phyloP scores from a whole-genome alignment of 2,888 invertebrate species.

The Parasteatoda lunata region DNA sequence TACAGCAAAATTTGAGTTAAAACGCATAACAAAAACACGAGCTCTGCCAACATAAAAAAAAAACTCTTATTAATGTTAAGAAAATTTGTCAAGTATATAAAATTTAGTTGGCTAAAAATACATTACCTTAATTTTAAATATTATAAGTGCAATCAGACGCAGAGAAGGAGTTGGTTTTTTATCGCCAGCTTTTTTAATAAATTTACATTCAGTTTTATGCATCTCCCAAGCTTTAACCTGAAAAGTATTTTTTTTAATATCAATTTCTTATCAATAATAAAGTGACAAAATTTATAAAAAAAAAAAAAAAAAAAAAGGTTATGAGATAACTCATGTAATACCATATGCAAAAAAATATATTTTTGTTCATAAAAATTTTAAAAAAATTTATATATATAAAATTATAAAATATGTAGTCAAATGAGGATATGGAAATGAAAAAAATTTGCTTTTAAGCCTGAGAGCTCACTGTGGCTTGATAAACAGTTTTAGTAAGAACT shows the following conservation, averaged over 20 bases:
- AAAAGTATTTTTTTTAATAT: conserved; percentile 1
- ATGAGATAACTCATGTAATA: not conserved
- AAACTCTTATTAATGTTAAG: too few species aligned
- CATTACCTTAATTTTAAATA: conserved; percentile 79
- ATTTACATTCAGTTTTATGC: conserved; percentile 88
- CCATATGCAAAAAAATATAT: not conserved
- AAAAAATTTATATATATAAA: not conserved
- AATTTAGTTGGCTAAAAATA: not conserved
- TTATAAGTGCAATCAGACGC: conserved; percentile 84
- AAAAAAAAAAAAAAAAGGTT: conserved; percentile 23
- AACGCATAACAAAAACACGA: too few species aligned
- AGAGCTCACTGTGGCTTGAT: too few species aligned
- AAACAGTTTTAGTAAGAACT: too few species aligned
- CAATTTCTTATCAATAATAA: too few species aligned
- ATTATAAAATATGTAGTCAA: too few species aligned
- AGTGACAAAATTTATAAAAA: not conserved
- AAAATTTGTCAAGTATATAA: too few species aligned
- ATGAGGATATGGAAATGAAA: too few species aligned
- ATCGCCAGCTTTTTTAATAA: conserved; percentile 83
- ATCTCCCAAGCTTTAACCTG: conserved; percentile 83
- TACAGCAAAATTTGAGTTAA: too few species aligned
- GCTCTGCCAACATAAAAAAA: too few species aligned
- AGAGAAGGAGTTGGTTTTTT: conserved; percentile 87
- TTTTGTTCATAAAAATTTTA: not conserved
- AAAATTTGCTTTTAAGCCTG: too few species aligned